Evolutionary conservation across 2,888 invertebrate genomes (phyloP), one percentile per base, ranked within the genome.

Genomic region (Leptinotarsa tumamoca): DNA sequence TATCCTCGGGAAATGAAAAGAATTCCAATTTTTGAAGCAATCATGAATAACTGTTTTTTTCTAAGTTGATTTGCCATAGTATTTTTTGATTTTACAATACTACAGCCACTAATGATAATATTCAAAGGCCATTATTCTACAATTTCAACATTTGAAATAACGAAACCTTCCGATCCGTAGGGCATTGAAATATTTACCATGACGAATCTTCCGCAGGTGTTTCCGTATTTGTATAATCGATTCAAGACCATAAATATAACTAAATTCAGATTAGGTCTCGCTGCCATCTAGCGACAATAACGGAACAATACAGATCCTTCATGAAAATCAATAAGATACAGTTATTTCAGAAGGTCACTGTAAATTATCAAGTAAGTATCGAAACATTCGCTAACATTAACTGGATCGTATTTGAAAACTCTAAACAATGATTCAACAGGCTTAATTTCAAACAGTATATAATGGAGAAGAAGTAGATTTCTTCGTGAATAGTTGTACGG

Each of bases 161-260:
- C 17, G 52, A 52, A 15, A 13, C 17, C 0, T 52, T 15, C 17
- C 52, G n/a, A 15, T 15, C 51, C 51, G 14, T 14, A 51, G 15
- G 17, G 17, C 51, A 51, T 33, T 33, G 33, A 43, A 43, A 43
- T 10, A 43, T 54, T 7, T 18, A 54, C 18, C 43, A 43, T 43
- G n/a, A 33, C n/a, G 27, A 27, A n/a, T 7, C 43, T 58, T 0
- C 27, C 10, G 33, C 33, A 4, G n/a, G 63, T 18, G 2, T 63
- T 63, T 43, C n/a, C 63, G 5, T 17, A 63, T 63, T 63, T 63
- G 63, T 15, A 5, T 63, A 63, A 43, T 63, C 63, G 43, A 63
- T 63, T 43, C 18, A 10, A 27, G 15, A 33, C 27, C 18, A 63
- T 33, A n/a, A 63, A 63, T 33, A 63, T 5, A 15, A n/a, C 43